Conservation (phyloP, 2,888 invertebrate species). For the Helobdella robusta region DNA sequence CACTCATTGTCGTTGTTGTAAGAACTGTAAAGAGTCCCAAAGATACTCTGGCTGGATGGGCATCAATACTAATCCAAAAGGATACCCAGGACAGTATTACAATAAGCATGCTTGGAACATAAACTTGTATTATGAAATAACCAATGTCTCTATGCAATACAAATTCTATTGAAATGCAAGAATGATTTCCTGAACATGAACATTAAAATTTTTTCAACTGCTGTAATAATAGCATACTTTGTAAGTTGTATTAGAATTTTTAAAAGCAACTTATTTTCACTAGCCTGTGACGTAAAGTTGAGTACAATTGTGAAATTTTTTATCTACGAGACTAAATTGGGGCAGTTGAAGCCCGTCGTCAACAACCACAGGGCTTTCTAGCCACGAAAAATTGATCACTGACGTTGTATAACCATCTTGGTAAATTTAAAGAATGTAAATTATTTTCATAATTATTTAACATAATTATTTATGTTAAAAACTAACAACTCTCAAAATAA, state of each 20-base stretch:
- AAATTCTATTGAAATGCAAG: conserved; percentile 34
- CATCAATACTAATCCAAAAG: conserved; percentile 69
- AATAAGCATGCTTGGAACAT: conserved; percentile 34
- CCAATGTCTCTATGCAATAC: conserved; percentile 35
- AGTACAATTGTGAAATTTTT: conserved; percentile 32
- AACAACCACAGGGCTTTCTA: conserved; percentile 33
- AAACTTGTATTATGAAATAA: conserved; percentile 36
- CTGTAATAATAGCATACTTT: background rate
- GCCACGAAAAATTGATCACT: conserved; percentile 33
- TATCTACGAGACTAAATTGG: conserved; percentile 32
- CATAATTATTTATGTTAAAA: background rate
- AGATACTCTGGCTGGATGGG: conserved; percentile 75
- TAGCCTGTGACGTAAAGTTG: conserved; percentile 35
- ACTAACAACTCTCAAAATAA: conserved; percentile 20
- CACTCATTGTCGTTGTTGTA: conserved; percentile 59
- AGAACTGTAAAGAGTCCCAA: conserved; percentile 54
- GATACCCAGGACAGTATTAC: conserved; percentile 51
- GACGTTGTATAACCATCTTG: conserved; percentile 36
- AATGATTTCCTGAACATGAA: conserved; percentile 31
- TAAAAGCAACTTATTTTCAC: background rate
- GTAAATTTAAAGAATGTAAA: background rate
- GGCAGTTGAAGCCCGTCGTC: conserved; percentile 34
- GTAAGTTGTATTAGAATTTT: background rate
- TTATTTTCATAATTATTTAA: background rate
- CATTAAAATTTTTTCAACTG: background rate